Base-by-base conservation (phyloP, 2,888 invertebrate genomes). In the Anagyrus pseudococci region DNA sequence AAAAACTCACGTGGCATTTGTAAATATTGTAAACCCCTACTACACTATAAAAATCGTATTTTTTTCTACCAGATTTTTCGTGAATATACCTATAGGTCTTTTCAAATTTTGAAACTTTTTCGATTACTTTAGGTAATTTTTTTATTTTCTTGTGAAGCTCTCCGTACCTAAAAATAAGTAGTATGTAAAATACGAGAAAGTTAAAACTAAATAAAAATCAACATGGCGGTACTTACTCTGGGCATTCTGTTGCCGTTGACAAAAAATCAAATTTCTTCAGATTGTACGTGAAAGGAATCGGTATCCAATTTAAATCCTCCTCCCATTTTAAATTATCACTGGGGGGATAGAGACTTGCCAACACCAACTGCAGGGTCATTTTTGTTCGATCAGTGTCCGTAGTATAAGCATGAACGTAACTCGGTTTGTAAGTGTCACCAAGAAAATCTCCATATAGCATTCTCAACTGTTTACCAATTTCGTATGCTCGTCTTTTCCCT, bases 341-440 rank as follows among this genome's bases (percentile, higher is more conserved):
- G 4, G 71, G 68, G 7, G 68, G 68, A 63, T 70, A 74, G 4
- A 74, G 59, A 1, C 69, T 73, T 3, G 71, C 69, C 8, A 74
- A 58, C 4, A 70, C 70, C 20, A 73, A 58, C 37, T 72, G 67
- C n/a, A 74, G 57, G 10, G 73, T 72, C 70, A 65, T 64, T 47
- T 74, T 73, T 2, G 73, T 74, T 1, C 73, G 67, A 44, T 73
- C 74, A 20, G 33, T 10, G 49, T 71, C 67, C 0, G 72, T 58
- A 19, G 72, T 72, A 0, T 64, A 41, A 22, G 69, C 73, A 10
- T 71, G 68, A 0, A 74, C 69, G 1, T 20, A 23, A 0, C 68
- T 69, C n/a, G 26, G 19, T 58, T 37, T 8, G 33, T 37, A 37
- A 8, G 33, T 37, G 4, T 67, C n/a, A 3, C 69, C 70, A 6